Percentiles rank a stretch among this genome's conserved stretches.
Conservation (phyloP, 2,888 invertebrate species). For the Chalcosyrphus nemorum region DNA sequence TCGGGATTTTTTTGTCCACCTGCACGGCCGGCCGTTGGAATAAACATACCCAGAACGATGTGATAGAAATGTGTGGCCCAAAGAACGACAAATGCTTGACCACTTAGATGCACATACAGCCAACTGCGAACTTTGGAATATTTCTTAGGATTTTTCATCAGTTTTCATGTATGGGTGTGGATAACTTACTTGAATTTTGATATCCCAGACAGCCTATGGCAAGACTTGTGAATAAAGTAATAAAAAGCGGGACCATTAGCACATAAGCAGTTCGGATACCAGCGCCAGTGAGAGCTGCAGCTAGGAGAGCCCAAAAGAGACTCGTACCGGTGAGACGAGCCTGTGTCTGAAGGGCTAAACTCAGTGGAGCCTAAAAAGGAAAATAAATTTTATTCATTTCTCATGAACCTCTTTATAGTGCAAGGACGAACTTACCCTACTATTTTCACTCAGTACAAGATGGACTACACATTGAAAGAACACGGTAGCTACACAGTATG, state of each 20-base stretch:
- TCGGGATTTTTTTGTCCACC: constrained; percentile 82
- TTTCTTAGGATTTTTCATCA: neutral
- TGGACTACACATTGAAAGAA: constrained; percentile 76
- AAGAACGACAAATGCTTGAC: constrained; percentile 76
- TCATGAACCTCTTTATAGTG: no score
- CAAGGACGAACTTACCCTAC: constrained; percentile 74
- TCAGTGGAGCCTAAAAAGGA: constrained; percentile 75
- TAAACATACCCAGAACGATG: constrained; percentile 77
- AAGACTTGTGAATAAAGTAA: constrained; percentile 75
- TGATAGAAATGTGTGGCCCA: constrained; percentile 77
- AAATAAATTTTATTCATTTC: no score
- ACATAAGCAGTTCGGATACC: constrained; percentile 77
- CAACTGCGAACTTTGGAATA: constrained; percentile 75
- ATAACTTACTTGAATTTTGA: constrained; percentile 76
- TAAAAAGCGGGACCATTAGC: constrained; percentile 75
- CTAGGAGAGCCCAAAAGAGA: constrained; percentile 77
- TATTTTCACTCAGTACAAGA: constrained; percentile 75
- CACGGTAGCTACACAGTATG: constrained; percentile 76
- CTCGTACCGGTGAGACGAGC: constrained; percentile 77
- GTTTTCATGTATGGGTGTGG: neutral
- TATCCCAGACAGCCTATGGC: constrained; percentile 74
- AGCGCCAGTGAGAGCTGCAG: constrained; percentile 76
- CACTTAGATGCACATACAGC: constrained; percentile 77
- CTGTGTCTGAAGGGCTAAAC: constrained; percentile 77
- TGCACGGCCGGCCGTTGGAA: constrained; percentile 82